These are phyloP conservation scores for Oryzias curvinotus DNA, from an alignment of 2,113 vertebrate genomes.

Conservation along the genomic window DNA sequence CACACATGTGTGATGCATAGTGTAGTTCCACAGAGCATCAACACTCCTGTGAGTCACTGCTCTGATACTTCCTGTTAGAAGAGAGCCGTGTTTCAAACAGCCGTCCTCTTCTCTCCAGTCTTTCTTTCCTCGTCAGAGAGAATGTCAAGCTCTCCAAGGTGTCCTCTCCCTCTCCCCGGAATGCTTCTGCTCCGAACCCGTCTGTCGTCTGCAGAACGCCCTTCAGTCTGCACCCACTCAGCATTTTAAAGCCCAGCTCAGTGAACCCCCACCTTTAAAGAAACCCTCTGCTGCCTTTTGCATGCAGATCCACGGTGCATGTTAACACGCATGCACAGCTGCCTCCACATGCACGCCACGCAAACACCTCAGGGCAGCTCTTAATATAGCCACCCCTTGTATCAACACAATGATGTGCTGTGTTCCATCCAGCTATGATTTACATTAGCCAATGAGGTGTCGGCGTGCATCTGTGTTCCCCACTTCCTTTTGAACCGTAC, in stretches of 20 bases:
- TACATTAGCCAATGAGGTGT: conserved; percentile 3
- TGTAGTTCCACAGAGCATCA: conserved; percentile 33
- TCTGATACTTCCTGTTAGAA: conserved; percentile 72
- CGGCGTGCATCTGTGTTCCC: background rate
- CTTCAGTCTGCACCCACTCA: conserved; percentile 47
- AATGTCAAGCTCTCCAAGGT: conserved; percentile 66
- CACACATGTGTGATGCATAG: conserved; percentile 21
- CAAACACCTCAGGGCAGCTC: conserved; percentile 38
- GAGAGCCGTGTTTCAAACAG: conserved; percentile 61
- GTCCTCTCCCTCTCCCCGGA: conserved; percentile 37
- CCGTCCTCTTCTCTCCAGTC: conserved; percentile 44
- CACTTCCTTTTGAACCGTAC: conserved; percentile 1
- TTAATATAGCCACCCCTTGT: conserved; percentile 40
- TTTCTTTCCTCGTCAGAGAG: conserved; percentile 54
- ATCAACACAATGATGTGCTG: conserved; percentile 19
- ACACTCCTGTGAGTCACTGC: conserved; percentile 59
- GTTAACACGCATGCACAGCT: conserved; percentile 21
- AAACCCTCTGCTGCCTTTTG: conserved; percentile 7
- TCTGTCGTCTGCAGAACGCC: conserved; percentile 35
- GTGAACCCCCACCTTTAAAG: conserved; percentile 47
- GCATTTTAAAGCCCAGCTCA: conserved; percentile 36
- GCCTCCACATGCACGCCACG: conserved; percentile 31
- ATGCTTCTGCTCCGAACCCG: conserved; percentile 14
- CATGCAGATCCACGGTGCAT: conserved; percentile 25
- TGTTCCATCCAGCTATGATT: conserved; percentile 20